phyloP scores from a whole-genome alignment of 2,797 vertebrate species.

The Leptodactylus fallax region DNA sequence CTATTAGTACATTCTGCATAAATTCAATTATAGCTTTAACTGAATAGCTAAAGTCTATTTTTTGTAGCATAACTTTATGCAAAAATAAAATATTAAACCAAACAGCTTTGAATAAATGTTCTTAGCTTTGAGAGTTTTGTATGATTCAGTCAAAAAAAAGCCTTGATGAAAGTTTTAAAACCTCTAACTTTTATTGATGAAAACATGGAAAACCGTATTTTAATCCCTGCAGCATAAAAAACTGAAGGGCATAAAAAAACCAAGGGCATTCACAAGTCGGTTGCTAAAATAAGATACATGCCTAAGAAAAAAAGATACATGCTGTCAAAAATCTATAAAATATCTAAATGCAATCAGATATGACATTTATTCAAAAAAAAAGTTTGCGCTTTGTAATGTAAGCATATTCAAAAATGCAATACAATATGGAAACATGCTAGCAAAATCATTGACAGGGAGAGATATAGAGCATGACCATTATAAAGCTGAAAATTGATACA shows the following conservation, averaged over 20 bases:
- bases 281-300: background rate
- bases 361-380: background rate
- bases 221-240: background rate
- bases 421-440: no score
- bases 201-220: background rate
- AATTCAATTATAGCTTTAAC: background rate
- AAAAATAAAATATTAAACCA: background rate
- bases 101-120: background rate
- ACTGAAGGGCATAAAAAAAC: background rate
- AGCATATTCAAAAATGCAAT: no score
- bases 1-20: no score
- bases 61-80: background rate
- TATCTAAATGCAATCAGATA: no score
- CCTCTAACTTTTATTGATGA: background rate
- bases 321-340: no score
- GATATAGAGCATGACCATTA: no score
- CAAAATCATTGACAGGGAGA: no score
- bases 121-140: background rate
- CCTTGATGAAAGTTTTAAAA: background rate
- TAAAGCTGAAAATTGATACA: no score
- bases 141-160: background rate
- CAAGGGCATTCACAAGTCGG: background rate
- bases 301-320: background rate
- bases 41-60: no score
- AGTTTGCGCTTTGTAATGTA: no score